Conservation (phyloP, 2,888 invertebrate genomes). For the Bruchidius siliquastri region DNA sequence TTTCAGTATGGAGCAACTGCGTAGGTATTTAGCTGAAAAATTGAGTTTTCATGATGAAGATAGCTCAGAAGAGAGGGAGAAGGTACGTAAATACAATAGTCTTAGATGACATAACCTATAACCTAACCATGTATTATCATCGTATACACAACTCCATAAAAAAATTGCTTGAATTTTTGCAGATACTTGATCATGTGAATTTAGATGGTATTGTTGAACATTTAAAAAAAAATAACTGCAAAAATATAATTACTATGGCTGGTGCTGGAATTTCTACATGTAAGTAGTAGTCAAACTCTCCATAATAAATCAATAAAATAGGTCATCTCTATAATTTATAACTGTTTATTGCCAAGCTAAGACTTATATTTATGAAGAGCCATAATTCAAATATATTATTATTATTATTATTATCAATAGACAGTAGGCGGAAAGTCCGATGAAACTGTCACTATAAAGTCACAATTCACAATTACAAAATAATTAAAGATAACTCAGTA, state of each 20-base stretch:
- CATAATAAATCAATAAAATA: no score
- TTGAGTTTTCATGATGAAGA: conserved; percentile 55
- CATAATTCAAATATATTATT: no score
- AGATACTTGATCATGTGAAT: conserved; percentile 51
- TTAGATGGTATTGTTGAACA: conserved; percentile 75
- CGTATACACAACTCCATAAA: conserved; percentile 9
- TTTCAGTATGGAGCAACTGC: conserved; percentile 57
- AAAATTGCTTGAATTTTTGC: conserved; percentile 3
- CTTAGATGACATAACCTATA: not conserved
- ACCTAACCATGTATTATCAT: not conserved
- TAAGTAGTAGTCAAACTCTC: conserved; percentile 54
- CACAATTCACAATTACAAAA: no score
- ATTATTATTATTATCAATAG: no score
- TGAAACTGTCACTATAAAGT: no score
- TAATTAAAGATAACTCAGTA: no score
- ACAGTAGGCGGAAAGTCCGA: no score
- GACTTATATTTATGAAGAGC: no score
- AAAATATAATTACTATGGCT: conserved; percentile 87
- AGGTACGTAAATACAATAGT: conserved; percentile 18
- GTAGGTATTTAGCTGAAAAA: conserved; percentile 62
- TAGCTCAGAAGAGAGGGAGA: conserved; percentile 30
- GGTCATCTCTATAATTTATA: no score
- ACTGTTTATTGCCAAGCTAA: no score
- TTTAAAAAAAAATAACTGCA: conserved; percentile 71
- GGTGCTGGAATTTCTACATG: conserved; percentile 97